A percentile compares a stretch with the other conserved stretches of the same genome.
phyloP scores from a whole-genome alignment of 2,113 vertebrate genomes.

The Periophthalmus modestus region DNA sequence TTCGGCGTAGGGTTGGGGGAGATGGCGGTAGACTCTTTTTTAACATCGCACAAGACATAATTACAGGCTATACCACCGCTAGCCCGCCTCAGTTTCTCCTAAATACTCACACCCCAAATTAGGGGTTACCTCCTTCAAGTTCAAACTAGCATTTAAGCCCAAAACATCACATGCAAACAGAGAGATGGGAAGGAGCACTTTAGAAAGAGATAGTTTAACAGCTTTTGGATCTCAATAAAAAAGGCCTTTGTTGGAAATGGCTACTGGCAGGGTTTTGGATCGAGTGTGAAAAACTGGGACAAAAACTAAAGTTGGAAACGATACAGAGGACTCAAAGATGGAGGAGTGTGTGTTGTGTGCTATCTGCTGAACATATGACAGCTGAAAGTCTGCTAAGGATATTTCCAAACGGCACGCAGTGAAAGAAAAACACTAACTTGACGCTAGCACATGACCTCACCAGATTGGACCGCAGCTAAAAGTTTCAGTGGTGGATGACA shows the following conservation, averaged over 20 bases:
- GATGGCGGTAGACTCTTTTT: slow-evolving; percentile 57
- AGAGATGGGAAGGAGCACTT: slow-evolving; percentile 25
- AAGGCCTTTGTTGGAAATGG: slow-evolving; percentile 43
- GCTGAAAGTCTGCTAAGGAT: slow-evolving; percentile 57
- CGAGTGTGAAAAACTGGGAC: slow-evolving; percentile 62
- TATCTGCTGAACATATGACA: slow-evolving; percentile 43
- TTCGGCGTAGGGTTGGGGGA: slow-evolving; percentile 58
- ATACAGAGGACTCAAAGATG: slow-evolving; percentile 27
- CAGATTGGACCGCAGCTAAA: slow-evolving; percentile 60
- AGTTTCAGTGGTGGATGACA: slow-evolving; percentile 61
- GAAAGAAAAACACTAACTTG: slow-evolving; percentile 65
- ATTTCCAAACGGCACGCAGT: slow-evolving; percentile 56
- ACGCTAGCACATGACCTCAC: slow-evolving; percentile 69
- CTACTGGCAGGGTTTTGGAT: slow-evolving; percentile 36
- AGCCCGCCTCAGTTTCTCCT: slow-evolving; percentile 68
- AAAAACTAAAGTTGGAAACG: slow-evolving; percentile 49
- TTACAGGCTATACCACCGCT: slow-evolving; percentile 59
- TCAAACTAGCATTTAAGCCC: slow-evolving; percentile 64
- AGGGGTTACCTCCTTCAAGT: slow-evolving; percentile 66
- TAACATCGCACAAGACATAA: slow-evolving; percentile 67
- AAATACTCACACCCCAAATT: slow-evolving; percentile 74
- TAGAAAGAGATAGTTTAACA: slow-evolving; percentile 50
- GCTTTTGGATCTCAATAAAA: slow-evolving; percentile 52
- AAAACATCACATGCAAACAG: slow-evolving; percentile 55
- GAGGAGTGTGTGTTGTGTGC: slow-evolving; percentile 44